A percentile compares a stretch with the other conserved stretches of the same genome.
Evolutionary conservation across 2,888 invertebrate species (phyloP).

Genomic region (Onchidella celtica): DNA sequence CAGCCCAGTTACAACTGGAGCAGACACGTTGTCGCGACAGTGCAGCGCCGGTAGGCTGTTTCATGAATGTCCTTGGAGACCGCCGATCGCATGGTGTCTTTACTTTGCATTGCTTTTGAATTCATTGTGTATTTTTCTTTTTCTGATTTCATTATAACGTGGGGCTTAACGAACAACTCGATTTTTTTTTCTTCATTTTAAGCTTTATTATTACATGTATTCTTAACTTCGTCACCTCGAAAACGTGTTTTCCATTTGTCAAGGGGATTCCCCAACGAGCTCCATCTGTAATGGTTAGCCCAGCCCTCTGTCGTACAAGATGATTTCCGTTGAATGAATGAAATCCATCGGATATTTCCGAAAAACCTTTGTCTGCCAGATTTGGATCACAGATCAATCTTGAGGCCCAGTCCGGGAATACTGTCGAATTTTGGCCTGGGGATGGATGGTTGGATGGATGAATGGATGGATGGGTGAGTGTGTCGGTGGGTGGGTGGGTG

Average conservation of each 20-base stretch:
- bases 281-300: background rate
- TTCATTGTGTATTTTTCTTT: no score
- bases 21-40: no score
- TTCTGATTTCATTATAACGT: no score
- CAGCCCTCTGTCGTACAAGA: background rate
- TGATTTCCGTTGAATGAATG: background rate
- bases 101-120: no score
- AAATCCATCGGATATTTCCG: slow-evolving; percentile 10
- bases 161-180: no score
- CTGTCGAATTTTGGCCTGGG: background rate
- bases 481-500: no score
- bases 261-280: background rate
- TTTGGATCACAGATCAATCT: background rate
- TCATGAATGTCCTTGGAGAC: no score
- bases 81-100: no score
- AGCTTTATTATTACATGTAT: background rate
- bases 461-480: no score
- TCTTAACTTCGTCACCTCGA: slow-evolving; percentile 5
- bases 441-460: no score
- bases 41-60: no score
- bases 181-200: background rate
- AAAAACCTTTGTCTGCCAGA: background rate
- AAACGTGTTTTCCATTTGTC: slow-evolving; percentile 14
- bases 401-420: slow-evolving; percentile 6
- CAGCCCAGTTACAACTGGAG: no score